Conservation (phyloP, 1,140 invertebrate genomes). For the Patella vulgata region DNA sequence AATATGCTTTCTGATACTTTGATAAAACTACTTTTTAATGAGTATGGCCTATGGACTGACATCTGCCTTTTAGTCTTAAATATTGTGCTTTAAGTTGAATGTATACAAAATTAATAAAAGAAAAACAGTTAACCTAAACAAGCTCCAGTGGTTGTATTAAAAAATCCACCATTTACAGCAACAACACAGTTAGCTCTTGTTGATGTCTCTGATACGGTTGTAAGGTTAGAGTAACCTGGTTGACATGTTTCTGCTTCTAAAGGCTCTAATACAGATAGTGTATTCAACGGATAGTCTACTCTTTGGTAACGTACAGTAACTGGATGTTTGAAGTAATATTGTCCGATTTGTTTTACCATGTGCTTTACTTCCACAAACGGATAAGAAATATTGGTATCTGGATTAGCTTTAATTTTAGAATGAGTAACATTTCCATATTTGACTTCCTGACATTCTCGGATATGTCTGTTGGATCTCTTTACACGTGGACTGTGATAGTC, state of each 20-base stretch:
- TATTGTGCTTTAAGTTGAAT: too few species aligned
- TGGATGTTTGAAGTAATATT: constrained; percentile 19
- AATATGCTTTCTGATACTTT: too few species aligned
- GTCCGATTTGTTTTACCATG: constrained; percentile 33
- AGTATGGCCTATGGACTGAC: too few species aligned
- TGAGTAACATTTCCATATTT: constrained; percentile 52
- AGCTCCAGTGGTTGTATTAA: constrained; percentile 56
- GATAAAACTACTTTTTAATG: too few species aligned
- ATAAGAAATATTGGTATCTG: constrained; percentile 10
- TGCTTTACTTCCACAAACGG: constrained; percentile 40
- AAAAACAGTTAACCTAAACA: constrained; percentile 66
- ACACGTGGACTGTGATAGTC: constrained; percentile 31
- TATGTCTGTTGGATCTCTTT: constrained; percentile 42
- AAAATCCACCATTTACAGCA: constrained; percentile 66
- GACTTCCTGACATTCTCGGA: constrained; percentile 51
- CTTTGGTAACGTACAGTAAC: constrained; percentile 42
- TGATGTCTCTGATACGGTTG: constrained; percentile 50
- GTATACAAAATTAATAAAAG: too few species aligned
- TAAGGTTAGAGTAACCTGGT: constrained; percentile 27
- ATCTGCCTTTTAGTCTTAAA: too few species aligned
- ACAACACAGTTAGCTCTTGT: constrained; percentile 53
- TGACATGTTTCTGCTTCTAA: constrained; percentile 44
- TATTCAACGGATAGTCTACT: constrained; percentile 51
- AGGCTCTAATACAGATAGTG: constrained; percentile 61
- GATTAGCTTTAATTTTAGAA: constrained; percentile 36